Evolutionary conservation across 2,888 invertebrate genomes (phyloP), one percentile per base, ranked within the genome.

Genomic region (Drosophila anomelani): DNA sequence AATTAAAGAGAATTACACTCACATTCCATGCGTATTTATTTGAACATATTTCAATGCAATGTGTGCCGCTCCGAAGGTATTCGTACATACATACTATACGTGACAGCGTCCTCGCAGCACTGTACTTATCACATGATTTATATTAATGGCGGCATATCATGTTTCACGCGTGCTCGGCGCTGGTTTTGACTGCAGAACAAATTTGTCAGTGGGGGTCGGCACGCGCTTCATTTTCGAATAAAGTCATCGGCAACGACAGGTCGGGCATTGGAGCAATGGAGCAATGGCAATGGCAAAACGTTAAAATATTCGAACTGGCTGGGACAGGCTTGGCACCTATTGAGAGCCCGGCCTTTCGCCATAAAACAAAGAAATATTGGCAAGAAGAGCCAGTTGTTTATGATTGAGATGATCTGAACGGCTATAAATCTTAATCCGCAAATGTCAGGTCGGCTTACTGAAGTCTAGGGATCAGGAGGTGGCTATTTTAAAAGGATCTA

Each of bases 191-290:
- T 87, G 70, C 76, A 88, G 86, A 86, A 88, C 88, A 91, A 91
- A 91, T 90, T 88, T 92, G 90, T 91, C 92, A 92, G 92, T 90
- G 91, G 92, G 92, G 92, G 92, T 92, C 92, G 92, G 92, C 92
- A 92, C 92, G 92, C 92, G 92, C 90, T 90, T 75, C 76, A 81
- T 70, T 81, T 88, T 80, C 76, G 72, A 75, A 79, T 80, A 74
- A 78, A 83, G 80, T 76, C 75, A 81, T 80, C 78, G 77, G 73
- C 76, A 70, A 55, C 74, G 81, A 87, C 78, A 80, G 80, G 73
- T 84, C 74, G 64, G 53, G 44, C 51, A 51, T 51, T 51, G 57
- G 63, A 70, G 60, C 69, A 70, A 76, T 75, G 69, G 64, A 64
- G 67, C 58, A 71, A 38, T 51, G 43, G 62, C 51, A 62, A 49